Conservation (phyloP, 1,140 invertebrate species). For the Drosophila gunungcola region DNA sequence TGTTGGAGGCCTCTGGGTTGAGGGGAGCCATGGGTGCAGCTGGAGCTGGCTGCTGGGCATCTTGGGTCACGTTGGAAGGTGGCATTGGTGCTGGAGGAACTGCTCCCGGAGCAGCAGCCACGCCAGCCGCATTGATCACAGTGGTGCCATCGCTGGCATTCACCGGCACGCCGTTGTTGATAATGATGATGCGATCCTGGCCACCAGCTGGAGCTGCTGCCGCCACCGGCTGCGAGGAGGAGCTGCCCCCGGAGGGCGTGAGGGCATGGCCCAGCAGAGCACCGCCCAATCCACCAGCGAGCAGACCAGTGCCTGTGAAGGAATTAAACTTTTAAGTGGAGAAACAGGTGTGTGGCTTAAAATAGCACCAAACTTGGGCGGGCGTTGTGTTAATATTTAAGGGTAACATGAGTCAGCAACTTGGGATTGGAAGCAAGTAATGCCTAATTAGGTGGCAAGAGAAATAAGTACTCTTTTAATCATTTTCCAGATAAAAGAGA, state of each 20-base stretch:
- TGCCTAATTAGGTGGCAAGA: not conserved
- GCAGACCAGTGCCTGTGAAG: constrained; percentile 65
- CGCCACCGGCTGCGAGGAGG: constrained; percentile 44
- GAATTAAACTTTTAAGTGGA: not conserved
- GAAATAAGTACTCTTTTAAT: too few relatives aligned
- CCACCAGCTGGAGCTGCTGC: constrained; percentile 58
- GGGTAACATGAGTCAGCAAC: not conserved
- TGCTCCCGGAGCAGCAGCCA: constrained; percentile 39
- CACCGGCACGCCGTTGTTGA: constrained; percentile 77
- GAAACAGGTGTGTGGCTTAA: not conserved
- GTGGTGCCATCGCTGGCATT: constrained; percentile 74
- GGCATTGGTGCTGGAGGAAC: constrained; percentile 5
- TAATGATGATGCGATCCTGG: constrained; percentile 79
- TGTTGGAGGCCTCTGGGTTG: constrained; percentile 83
- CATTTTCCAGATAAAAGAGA: too few relatives aligned
- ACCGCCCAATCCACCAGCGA: constrained; percentile 75
- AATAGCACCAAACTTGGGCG: not conserved
- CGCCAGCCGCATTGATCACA: constrained; percentile 69
- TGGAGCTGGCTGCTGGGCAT: constrained; percentile 44
- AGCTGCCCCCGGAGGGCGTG: constrained; percentile 62
- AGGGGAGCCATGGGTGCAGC: constrained; percentile 43
- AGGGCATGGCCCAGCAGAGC: constrained; percentile 73
- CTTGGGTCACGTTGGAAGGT: constrained; percentile 33
- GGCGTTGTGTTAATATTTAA: constrained; percentile 4
- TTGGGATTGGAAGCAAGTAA: not conserved